phyloP scores from a whole-genome alignment of 30 jellyfish, hydroid and myxozoan genomes.

The Aurelia sp. region DNA sequence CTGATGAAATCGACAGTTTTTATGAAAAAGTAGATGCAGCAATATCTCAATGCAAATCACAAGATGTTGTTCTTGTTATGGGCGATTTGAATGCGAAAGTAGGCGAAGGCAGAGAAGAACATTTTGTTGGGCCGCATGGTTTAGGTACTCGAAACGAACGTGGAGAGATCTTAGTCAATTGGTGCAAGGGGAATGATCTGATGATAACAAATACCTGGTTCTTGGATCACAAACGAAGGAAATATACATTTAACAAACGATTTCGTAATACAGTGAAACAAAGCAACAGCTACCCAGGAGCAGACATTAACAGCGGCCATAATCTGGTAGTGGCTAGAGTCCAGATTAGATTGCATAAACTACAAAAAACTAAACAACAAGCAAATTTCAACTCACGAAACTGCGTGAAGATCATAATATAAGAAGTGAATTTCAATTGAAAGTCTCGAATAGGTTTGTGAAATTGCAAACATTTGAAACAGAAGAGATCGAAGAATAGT shows the following conservation, averaged over 20 bases:
- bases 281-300: too few species aligned
- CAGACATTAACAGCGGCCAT: too few species aligned
- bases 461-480: constrained; percentile 5
- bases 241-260: constrained; percentile 14
- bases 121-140: too few species aligned
- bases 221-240: constrained; percentile 24
- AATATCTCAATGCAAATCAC: too few species aligned
- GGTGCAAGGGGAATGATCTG: constrained; percentile 27
- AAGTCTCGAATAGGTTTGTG: too few species aligned
- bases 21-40: too few species aligned
- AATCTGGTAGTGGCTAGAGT: not conserved
- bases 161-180: too few species aligned
- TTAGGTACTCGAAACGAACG: too few species aligned
- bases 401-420: constrained; percentile 13
- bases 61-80: too few species aligned
- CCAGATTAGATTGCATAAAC: not conserved
- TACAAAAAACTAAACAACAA: not conserved
- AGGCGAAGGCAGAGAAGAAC: too few species aligned
- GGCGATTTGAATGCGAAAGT: too few species aligned
- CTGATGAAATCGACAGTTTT: too few species aligned
- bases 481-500: constrained; percentile 16
- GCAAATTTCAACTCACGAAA: not conserved
- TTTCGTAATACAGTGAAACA: constrained; percentile 28
- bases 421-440: constrained; percentile 3
- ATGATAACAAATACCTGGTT: constrained; percentile 20